These are phyloP conservation scores for Scophthalmus maximus DNA, from an alignment of 2,113 vertebrate genomes.

Conservation along the genomic window DNA sequence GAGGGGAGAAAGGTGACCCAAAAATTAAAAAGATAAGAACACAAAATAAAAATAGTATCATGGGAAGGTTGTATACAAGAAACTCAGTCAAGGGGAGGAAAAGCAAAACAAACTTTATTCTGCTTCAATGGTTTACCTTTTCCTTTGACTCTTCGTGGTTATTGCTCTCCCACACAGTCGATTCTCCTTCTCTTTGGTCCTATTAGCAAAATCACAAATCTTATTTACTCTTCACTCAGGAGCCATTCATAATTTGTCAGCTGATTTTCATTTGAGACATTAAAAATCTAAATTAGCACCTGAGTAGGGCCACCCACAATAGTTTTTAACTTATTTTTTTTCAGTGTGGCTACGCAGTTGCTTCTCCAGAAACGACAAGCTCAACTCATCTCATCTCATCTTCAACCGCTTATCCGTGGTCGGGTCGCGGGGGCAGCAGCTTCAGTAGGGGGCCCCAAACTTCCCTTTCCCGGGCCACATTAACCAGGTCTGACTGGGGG, in stretches of 20 bases:
- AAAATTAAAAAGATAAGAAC: not conserved
- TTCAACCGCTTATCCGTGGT: no score
- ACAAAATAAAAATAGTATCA: not conserved
- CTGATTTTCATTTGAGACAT: no score
- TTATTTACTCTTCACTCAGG: not conserved
- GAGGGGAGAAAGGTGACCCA: not conserved
- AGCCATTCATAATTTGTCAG: not conserved
- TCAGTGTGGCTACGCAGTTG: not conserved
- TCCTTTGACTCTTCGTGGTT: conserved; percentile 14
- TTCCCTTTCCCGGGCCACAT: no score
- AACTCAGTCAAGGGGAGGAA: no score
- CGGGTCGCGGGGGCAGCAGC: no score
- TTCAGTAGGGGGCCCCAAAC: no score
- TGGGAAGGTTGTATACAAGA: not conserved
- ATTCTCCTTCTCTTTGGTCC: conserved; percentile 80
- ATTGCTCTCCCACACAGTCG: conserved; percentile 59
- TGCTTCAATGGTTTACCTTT: conserved; percentile 44
- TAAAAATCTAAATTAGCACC: no score
- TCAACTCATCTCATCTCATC: no score
- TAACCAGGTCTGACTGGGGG: no score
- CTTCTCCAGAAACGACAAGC: not conserved
- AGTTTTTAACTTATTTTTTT: no score
- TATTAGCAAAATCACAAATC: conserved; percentile 41
- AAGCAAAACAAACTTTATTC: not conserved
- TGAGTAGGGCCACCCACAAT: no score